Evolutionary conservation across 2,797 vertebrate genomes (phyloP).

Genomic region (Carduelis carduelis): DNA sequence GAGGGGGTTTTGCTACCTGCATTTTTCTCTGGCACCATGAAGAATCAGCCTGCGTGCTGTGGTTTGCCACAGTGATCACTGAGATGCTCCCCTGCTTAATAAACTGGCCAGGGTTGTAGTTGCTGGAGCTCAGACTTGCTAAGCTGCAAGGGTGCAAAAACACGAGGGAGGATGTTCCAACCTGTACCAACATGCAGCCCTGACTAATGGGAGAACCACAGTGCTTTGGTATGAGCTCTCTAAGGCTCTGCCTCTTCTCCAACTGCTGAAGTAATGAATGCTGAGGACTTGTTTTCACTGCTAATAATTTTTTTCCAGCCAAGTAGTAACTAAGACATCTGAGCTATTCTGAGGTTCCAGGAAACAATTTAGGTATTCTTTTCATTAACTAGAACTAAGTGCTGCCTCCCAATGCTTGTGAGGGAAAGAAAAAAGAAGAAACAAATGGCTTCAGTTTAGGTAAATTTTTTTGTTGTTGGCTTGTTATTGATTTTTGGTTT

Average conservation of each 20-base stretch:
- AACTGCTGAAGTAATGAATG: not conserved
- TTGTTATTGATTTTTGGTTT: not conserved
- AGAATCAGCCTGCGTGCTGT: not conserved
- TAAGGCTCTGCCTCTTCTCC: not conserved
- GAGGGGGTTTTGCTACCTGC: not conserved
- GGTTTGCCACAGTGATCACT: not conserved
- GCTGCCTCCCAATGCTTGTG: not conserved
- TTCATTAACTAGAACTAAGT: not conserved
- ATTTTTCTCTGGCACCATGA: not conserved
- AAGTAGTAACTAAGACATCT: not conserved
- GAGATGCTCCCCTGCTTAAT: not conserved
- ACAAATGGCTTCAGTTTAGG: not conserved
- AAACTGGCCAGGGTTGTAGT: not conserved
- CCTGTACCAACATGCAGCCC: not conserved
- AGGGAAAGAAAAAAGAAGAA: not conserved
- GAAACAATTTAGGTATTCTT: not conserved
- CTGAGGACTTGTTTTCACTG: not conserved
- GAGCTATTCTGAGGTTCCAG: conserved; percentile 18
- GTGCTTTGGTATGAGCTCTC: not conserved
- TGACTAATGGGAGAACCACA: conserved; percentile 30
- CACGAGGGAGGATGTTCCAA: conserved; percentile 15
- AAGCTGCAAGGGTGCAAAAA: not conserved
- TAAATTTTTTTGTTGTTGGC: not conserved
- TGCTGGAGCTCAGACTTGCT: conserved; percentile 14
- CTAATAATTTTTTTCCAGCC: conserved; percentile 23